A percentile compares a stretch with the other conserved stretches of the same genome.
Conservation (phyloP, 2,797 vertebrate genomes). For the Hybognathus amarus region DNA sequence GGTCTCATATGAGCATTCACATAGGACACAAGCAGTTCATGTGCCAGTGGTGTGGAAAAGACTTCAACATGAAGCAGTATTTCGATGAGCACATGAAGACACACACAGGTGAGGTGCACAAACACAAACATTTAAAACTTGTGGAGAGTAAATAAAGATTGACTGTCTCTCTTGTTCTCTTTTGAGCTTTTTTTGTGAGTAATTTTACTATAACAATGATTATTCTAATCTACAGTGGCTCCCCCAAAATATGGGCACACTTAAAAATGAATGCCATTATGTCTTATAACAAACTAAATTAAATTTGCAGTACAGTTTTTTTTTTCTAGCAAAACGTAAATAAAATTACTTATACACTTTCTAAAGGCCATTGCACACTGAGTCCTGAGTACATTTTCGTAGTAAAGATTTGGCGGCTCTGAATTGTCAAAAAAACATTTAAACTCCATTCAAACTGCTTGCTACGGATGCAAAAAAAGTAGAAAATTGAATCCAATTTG, state of each 20-base stretch:
- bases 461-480: too few species aligned
- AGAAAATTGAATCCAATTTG: too few species aligned
- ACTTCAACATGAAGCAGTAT: constrained; percentile 99
- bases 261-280: not conserved
- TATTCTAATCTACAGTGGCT: not conserved
- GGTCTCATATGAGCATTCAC: constrained; percentile 98
- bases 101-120: constrained; percentile 85
- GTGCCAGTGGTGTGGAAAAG: constrained; percentile 99
- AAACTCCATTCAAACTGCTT: too few species aligned
- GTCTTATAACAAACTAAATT: not conserved
- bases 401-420: too few species aligned
- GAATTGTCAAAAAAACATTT: too few species aligned
- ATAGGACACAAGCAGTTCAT: constrained; percentile 99
- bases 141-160: not conserved
- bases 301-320: not conserved
- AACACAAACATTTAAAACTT: not conserved
- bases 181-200: not conserved
- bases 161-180: not conserved
- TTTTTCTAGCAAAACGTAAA: not conserved
- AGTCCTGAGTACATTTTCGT: too few species aligned
- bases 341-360: not conserved
- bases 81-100: constrained; percentile 99
- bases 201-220: not conserved
- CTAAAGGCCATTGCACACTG: not conserved
- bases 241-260: not conserved